These are phyloP conservation scores for Zaprionus bogoriensis DNA, from an alignment of 2,888 invertebrate species.

Conservation along the genomic window DNA sequence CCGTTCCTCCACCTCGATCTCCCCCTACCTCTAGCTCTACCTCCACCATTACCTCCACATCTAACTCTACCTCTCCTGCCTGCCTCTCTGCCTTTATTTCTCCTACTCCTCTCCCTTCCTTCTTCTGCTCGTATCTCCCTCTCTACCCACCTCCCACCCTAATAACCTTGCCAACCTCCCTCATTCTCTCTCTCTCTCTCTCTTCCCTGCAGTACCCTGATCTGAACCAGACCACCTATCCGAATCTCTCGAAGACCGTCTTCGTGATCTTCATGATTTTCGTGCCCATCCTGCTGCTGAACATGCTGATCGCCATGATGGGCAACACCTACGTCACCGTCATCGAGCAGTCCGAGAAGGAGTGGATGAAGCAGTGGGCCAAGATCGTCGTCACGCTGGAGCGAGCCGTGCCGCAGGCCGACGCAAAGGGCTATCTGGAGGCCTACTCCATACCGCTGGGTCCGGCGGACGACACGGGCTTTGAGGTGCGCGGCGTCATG, in stretches of 20 bases:
- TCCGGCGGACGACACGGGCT: conserved; percentile 91
- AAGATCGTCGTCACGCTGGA: conserved; percentile 99
- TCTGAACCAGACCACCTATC: conserved; percentile 94
- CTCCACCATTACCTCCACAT: too few species aligned
- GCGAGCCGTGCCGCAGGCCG: conserved; percentile 94
- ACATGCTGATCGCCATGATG: conserved; percentile 99
- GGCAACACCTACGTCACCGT: conserved; percentile 99
- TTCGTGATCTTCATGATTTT: conserved; percentile 99
- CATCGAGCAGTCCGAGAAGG: conserved; percentile 98
- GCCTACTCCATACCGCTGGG: conserved; percentile 97
- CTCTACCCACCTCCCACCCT: too few species aligned
- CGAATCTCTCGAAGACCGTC: conserved; percentile 96
- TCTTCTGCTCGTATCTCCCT: too few species aligned
- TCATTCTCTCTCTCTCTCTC: not conserved
- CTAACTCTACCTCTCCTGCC: too few species aligned
- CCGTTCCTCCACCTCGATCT: too few species aligned
- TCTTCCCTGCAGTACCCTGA: conserved; percentile 91
- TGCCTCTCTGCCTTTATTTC: too few species aligned
- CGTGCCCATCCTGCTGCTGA: conserved; percentile 96
- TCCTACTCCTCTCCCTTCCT: too few species aligned
- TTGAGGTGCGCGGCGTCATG: conserved; percentile 96
- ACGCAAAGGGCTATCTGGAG: conserved; percentile 95
- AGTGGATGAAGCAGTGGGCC: conserved; percentile 99
- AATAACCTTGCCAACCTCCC: too few species aligned
- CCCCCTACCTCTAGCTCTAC: too few species aligned